Conservation (phyloP, 2,888 invertebrate genomes). For the Anorthoa munda region DNA sequence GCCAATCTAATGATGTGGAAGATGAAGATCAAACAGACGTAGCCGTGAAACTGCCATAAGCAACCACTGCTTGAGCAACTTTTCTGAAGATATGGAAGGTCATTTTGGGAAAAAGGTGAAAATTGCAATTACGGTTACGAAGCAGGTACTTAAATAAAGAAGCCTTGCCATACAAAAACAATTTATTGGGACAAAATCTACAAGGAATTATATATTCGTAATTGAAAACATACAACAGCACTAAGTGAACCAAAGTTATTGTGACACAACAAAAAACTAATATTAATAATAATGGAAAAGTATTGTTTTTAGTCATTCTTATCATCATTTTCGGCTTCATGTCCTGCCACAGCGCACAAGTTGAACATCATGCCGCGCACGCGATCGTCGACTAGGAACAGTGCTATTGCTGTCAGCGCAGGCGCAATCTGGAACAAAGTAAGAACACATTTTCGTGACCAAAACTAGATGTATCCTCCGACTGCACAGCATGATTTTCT, state of each 20-base stretch:
- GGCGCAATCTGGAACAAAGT: conserved; percentile 75
- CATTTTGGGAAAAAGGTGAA: not conserved
- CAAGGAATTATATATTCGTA: not conserved
- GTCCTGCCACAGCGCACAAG: conserved; percentile 26
- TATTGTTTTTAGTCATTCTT: conserved; percentile 58
- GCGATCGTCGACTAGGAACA: conserved; percentile 72
- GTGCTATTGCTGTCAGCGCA: conserved; percentile 69
- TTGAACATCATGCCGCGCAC: conserved; percentile 73
- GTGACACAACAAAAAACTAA: not conserved
- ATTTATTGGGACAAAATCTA: not conserved
- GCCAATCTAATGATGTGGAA: not conserved
- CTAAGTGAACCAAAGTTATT: too few relatives aligned
- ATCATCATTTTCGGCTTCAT: conserved; percentile 43
- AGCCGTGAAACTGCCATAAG: too few relatives aligned
- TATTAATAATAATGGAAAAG: not conserved
- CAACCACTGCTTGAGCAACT: not conserved
- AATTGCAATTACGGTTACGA: not conserved
- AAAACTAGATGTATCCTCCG: too few relatives aligned
- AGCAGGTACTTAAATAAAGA: not conserved
- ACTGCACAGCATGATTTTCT: too few relatives aligned
- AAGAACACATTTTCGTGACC: too few relatives aligned
- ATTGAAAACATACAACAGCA: not conserved
- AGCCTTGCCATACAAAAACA: too few relatives aligned
- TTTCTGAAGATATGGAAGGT: too few relatives aligned
- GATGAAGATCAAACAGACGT: too few relatives aligned